Evolutionary conservation across 2,888 invertebrate genomes (phyloP), one percentile per base, ranked within the genome.

Genomic region (Andrena haemorrhoa): DNA sequence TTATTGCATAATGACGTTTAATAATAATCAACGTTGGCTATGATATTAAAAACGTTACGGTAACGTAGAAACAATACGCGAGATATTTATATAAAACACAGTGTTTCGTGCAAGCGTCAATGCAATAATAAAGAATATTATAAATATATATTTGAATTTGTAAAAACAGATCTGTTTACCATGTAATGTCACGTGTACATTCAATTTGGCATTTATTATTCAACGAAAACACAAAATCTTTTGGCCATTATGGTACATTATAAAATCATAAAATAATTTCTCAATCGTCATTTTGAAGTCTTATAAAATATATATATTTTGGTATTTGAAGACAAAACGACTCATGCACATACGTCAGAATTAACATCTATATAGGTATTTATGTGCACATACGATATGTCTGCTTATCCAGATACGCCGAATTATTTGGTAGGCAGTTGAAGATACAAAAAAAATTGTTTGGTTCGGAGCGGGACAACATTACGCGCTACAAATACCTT

Each of bases 261-360:
- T 68, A 60, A 75, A 79, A 47, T 60, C 16, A 70, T n/a, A 70
- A 72, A 80, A 33, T 60, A 66, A 64, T 60, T 53, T 7, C 41
- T 26, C 58, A 71, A 49, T 35, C 23, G 51, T 26, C 31, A 76
- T 51, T 64, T 64, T 64, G n/a, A 41, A 16, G 51, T 58, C 49
- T 31, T 68, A 53, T 63, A 68, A 53, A 74, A 75, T 63, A 66
- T 69, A 23, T 66, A 66, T 47, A 56, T 53, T 65, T 60, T 56
- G 12, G 68, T 74, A 69, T 78, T 75, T 51, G 47, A 33, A 56
- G n/a, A 53, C 60, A 29, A 64, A 76, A 75, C 56, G 66, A 49
- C 41, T 70, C 86, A 81, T 86, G 86, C 86, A 86, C 65, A 78
- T 75, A 79, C 26, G 56, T 65, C 16, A 70, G 35, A 71, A 49